phyloP scores from a whole-genome alignment of 2,113 vertebrate genomes.

The Takifugu bimaculatus region DNA sequence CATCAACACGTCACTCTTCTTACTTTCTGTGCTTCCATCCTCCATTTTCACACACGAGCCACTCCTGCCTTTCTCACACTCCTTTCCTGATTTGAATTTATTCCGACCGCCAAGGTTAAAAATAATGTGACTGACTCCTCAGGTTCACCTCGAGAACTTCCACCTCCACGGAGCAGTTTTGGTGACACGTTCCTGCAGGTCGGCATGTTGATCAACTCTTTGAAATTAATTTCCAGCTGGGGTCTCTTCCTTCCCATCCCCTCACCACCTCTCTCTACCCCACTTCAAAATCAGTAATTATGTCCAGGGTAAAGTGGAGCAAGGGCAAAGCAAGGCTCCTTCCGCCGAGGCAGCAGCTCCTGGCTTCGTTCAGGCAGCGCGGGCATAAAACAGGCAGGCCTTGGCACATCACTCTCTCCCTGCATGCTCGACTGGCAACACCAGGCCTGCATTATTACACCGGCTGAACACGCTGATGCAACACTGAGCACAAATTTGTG shows the following conservation, averaged over 20 bases:
- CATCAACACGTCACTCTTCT: conserved; percentile 22
- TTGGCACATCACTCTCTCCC: conserved; percentile 39
- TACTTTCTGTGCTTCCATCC: conserved; percentile 18
- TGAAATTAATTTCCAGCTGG: conserved; percentile 48
- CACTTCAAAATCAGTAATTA: conserved; percentile 31
- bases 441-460: conserved; percentile 52
- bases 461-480: conserved; percentile 40
- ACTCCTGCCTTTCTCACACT: conserved; percentile 17
- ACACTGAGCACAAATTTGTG: conserved; percentile 42
- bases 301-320: conserved; percentile 36
- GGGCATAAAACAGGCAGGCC: conserved; percentile 49
- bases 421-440: conserved; percentile 51
- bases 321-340: conserved; percentile 37
- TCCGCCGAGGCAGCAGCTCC: conserved; percentile 37
- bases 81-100: not conserved
- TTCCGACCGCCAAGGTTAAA: conserved; percentile 15
- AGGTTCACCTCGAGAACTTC: conserved; percentile 33
- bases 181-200: conserved; percentile 21
- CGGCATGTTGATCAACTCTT: conserved; percentile 20
- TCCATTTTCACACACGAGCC: conserved; percentile 42
- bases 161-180: conserved; percentile 17
- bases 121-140: conserved; percentile 13
- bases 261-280: not conserved
- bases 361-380: conserved; percentile 40
- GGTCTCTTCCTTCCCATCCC: conserved; percentile 11